Evolutionary conservation across 2,888 invertebrate genomes (phyloP), one percentile per base, ranked within the genome.

Genomic region (Sepioteuthis lessoniana): DNA sequence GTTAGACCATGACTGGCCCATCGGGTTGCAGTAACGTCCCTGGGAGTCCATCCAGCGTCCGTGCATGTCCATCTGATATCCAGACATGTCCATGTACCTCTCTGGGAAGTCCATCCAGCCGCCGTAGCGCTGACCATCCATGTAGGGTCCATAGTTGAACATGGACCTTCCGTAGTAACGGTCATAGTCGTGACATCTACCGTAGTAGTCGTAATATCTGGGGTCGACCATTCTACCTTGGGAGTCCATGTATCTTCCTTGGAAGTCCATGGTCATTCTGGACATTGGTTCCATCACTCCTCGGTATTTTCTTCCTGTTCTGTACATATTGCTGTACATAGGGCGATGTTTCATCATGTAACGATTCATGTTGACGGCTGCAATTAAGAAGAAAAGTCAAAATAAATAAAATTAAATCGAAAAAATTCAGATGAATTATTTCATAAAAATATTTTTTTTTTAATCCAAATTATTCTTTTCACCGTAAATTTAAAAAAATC

Each of bases 241-340:
- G 35, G 92, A 92, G 47, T 92, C 92, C 92, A 92, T 92, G 92
- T 47, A 92, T 92, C 92, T 92, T 25, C 92, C 92, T 92, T 92
- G 92, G 92, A 92, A 92, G 42, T 46, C 92, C 92, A 92, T 92
- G 92, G 92, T 47, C 92, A 92, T 92, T n/a, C 42, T 28, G 92
- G 42, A 47, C 92, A 92, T 92, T 8, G 92, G 92, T 47, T 92
- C 92, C 92, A 92, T 92, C 5, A 47, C 19, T 0, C 92, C 92
- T 31, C 92, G 31, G 92, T 92, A 92, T 92, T 46, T 92, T 47
- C 47, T 92, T 16, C 76, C 76, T 10, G n/a, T 76, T 76, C 76
- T 76, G n/a, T 35, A 76, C 76, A 76, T 76, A 16, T 76, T n/a
- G 47, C 31, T 16, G 42, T n/a, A 92, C 47, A 47, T 42, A 46